Evolutionary conservation across 2,888 invertebrate genomes (phyloP), one percentile per base, ranked within the genome.

Genomic region (Zaprionus obscuricornis): DNA sequence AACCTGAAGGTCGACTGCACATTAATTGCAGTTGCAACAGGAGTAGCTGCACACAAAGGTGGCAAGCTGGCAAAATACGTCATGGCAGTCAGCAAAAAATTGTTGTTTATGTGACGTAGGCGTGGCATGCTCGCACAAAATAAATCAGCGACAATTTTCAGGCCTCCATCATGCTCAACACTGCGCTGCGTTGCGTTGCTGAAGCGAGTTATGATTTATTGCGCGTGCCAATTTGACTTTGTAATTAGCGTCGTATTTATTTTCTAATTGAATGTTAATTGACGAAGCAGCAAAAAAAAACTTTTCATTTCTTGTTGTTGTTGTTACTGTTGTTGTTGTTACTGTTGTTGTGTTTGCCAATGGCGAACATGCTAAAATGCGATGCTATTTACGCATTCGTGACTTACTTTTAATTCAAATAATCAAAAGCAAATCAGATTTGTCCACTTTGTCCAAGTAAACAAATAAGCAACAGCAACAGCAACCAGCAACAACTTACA

Each of bases 201-300:
- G n/a, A n/a, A n/a, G n/a, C n/a, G n/a, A n/a, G n/a, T n/a, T n/a
- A 10, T 45, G 49, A 56, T 24, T 45, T 27, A 58, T 56, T 34
- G 55, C 36, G 43, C 56, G 51, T 36, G 55, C 52, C 64, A 43
- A 63, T 84, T 78, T 73, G 58, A 66, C 2, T 31, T 58, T 42
- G 42, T 24, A 70, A 79, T 82, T 82, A 82, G 66, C 82, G 63
- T 3, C 14, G 43, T 64, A 59, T 76, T 82, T 82, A 74, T 74
- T 75, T 79, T 85, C 74, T 81, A 85, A 85, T 83, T 83, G 72
- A 66, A 66, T 67, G 85, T 69, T 85, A 85, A 85, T 85, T 85
- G 72, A 43, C 58, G 51, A 47, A 37, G 43, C 58, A n/a, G n/a
- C n/a, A n/a, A n/a, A n/a, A n/a, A 33, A 64, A 71, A 64, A 54